Conservation (phyloP, 2,113 vertebrate genomes). For the Thermophis baileyi region DNA sequence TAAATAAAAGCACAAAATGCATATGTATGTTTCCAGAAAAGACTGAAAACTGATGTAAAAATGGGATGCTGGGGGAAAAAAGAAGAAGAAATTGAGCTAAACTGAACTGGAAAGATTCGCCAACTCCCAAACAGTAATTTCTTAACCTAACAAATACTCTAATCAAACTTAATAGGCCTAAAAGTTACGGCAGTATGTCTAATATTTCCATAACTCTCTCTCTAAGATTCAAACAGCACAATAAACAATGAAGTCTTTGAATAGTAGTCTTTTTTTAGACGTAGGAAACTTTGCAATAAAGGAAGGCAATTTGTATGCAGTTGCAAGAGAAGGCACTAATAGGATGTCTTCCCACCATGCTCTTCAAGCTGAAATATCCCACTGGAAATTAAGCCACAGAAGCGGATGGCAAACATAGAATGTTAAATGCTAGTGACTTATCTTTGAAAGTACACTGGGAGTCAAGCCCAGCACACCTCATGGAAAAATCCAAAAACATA, state of each 20-base stretch:
- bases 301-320: neutral
- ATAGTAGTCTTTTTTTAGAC: neutral
- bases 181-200: neutral
- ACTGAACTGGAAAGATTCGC: neutral
- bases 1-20: neutral
- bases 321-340: neutral
- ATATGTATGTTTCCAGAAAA: neutral
- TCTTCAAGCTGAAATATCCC: neutral
- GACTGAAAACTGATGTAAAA: neutral
- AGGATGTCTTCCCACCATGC: neutral
- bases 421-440: neutral
- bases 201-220: neutral
- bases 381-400: neutral
- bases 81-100: neutral
- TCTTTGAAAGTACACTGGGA: neutral
- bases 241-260: neutral
- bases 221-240: neutral
- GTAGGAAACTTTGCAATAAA: neutral
- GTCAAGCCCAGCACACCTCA: neutral
- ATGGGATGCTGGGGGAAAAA: neutral
- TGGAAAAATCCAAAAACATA: neutral
- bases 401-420: neutral
- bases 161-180: neutral
- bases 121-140: neutral
- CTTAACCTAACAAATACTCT: neutral